These are phyloP conservation scores for Heteromormyrus szaboi DNA, from an alignment of 2,797 vertebrate species.

Conservation along the genomic window DNA sequence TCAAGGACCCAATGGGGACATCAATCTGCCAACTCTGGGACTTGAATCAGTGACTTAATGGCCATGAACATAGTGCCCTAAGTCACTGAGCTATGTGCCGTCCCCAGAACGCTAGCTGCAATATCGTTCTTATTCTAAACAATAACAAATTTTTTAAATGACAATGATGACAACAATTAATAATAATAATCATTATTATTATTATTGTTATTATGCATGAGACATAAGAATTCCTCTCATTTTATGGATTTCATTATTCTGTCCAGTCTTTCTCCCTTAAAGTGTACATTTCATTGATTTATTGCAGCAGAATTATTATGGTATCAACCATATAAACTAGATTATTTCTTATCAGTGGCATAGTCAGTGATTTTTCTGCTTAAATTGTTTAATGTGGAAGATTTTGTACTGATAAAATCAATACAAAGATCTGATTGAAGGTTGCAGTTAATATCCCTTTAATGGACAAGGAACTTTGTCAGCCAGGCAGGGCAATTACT, in stretches of 20 bases:
- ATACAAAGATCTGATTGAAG: background rate
- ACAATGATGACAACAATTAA: background rate
- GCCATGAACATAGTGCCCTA: background rate
- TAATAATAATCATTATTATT: background rate
- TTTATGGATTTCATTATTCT: background rate
- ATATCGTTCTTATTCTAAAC: background rate
- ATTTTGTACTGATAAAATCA: background rate
- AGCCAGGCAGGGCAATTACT: background rate
- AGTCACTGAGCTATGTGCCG: background rate
- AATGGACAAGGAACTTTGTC: background rate
- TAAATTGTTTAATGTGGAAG: background rate
- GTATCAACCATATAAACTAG: background rate
- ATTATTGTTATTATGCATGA: background rate
- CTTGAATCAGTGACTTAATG: background rate
- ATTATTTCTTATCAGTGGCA: background rate
- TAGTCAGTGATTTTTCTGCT: background rate
- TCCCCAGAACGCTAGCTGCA: background rate
- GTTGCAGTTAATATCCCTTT: background rate
- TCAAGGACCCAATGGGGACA: background rate
- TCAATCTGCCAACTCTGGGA: background rate
- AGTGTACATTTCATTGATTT: background rate
- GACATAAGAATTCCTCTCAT: background rate
- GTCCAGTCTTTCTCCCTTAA: background rate
- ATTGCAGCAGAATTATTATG: background rate
- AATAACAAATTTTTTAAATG: background rate